Base-by-base conservation (phyloP, 1,140 invertebrate species). In the Ptiloglossa arizonensis region DNA sequence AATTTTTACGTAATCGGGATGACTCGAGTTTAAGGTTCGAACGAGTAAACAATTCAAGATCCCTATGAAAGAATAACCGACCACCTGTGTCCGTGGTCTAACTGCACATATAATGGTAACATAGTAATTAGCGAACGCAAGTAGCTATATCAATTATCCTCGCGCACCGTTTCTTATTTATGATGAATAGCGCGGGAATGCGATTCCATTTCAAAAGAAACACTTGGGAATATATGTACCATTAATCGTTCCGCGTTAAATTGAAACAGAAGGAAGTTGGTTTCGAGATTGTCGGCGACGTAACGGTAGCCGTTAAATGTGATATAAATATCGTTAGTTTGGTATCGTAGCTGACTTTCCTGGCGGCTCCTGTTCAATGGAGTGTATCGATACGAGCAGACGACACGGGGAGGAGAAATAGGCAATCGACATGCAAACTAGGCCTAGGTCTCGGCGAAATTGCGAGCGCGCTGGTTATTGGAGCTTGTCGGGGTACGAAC, bases 401-500 rank as follows among this genome's bases (percentile, higher is more conserved):
- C 69, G 70, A 63, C 50, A 70, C 63, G 48, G 35, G 15, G 24
- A 35, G 29, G 59, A 84, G 84, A 86, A 86, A 85, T 71, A 56
- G 52, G 57, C 38, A 57, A 32, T 73, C 59, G 74, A 67, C 74
- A 81, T 82, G 86, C 80, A 87, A 89, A 89, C 81, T 89, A 83
- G 87, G 84, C 87, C 86, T 89, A 86, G 80, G 85, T 85, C 87
- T 76, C 46, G 76, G 79, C 73, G 79, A 87, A 86, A 87, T 86
- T 87, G 68, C 79, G 48, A 70, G 54, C 79, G n/a, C 64, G 81
- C 72, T 19, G 73, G 80, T 90, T 88, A 90, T 86, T 89, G 88
- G 88, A 90, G 89, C 88, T 88, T 90, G 84, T 86, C 88, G 80
- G 81, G 73, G 68, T 80, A 81, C 72, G 70, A 86, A 86, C 57